Base-by-base conservation (phyloP, 1,140 invertebrate genomes). In the Pantala flavescens region DNA sequence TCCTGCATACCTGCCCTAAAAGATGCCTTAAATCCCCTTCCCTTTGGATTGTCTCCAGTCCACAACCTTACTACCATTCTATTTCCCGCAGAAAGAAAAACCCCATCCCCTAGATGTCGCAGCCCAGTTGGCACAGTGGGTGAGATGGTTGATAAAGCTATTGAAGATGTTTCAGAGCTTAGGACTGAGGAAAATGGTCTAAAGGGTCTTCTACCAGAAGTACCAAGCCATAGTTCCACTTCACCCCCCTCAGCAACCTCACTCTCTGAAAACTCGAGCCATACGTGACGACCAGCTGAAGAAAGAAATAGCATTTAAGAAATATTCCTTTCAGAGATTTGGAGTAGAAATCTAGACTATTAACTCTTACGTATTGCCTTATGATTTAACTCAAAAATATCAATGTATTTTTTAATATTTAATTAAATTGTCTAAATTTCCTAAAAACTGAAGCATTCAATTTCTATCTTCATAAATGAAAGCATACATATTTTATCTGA, bases 71-170 rank as follows among this genome's bases (percentile, higher is more conserved):
- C 77, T 43, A 84, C 80, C 42, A 91, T 77, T 23, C 83, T 79
- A 77, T 90, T 88, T 0, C 84, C 82, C 12, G 80, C 78, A 0
- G 89, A 90, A 0, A 90, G 81, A 77, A 88, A 91, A 14, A 87
- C 82, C 14, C 71, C 24, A 24, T 72, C 63, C n/a, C n/a, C 23
- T 24, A 36, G 70, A 79, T 80, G 0, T 77, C 23, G 49, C n/a
- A 63, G 49, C 14, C 16, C 12, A 21, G n/a, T 36, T 36, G 28
- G 28, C 9, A 0, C 88, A 87, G 73, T 88, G 87, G 2, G 85
- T 87, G 14, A 89, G 74, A 1, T 86, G 80, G 43, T 82, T 82
- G 0, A n/a, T n/a, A n/a, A n/a, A n/a, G n/a, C n/a, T n/a, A n/a
- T n/a, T n/a, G 28, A 36, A 36, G 28, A 36, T 5, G 28, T 36